A percentile compares a stretch with the other conserved stretches of the same genome.
These are phyloP conservation scores for Melopsittacus undulatus DNA, from an alignment of 2,797 vertebrate genomes.

Conservation along the genomic window DNA sequence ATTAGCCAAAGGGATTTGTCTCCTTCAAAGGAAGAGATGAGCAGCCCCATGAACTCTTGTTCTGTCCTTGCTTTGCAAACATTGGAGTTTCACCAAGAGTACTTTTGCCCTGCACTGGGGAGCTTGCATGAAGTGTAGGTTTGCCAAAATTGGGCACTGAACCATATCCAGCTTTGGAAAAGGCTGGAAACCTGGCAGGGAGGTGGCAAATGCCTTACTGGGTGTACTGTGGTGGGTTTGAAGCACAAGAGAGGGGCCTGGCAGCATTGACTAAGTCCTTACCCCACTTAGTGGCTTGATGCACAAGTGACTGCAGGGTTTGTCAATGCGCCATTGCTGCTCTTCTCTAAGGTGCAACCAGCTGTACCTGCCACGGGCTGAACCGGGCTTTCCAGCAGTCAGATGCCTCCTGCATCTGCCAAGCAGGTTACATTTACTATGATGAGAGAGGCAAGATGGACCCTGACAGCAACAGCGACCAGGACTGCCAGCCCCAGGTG, in stretches of 20 bases:
- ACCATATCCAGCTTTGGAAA: neutral
- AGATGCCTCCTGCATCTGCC: slow-evolving; percentile 90
- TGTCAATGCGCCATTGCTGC: neutral
- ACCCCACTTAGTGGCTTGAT: neutral
- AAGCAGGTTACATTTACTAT: slow-evolving; percentile 86
- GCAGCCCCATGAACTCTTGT: neutral
- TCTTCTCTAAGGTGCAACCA: slow-evolving; percentile 80
- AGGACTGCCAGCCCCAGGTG: slow-evolving; percentile 91
- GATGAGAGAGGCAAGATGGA: slow-evolving; percentile 82
- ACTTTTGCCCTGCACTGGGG: neutral
- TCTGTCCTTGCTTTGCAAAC: neutral
- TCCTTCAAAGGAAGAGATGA: neutral
- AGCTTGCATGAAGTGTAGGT: neutral
- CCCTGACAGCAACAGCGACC: slow-evolving; percentile 78
- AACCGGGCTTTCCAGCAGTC: slow-evolving; percentile 92
- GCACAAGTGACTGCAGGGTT: neutral
- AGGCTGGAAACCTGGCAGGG: neutral
- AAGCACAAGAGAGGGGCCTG: neutral
- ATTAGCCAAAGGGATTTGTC: neutral
- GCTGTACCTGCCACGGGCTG: slow-evolving; percentile 85
- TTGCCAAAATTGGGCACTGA: neutral
- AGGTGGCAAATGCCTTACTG: neutral
- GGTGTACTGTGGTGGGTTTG: neutral
- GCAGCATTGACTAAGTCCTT: neutral
- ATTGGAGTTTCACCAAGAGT: neutral